Percentiles rank a stretch among this genome's conserved stretches.
Evolutionary conservation across 2,113 vertebrate species (phyloP).

Genomic region (Aphelocoma coerulescens): DNA sequence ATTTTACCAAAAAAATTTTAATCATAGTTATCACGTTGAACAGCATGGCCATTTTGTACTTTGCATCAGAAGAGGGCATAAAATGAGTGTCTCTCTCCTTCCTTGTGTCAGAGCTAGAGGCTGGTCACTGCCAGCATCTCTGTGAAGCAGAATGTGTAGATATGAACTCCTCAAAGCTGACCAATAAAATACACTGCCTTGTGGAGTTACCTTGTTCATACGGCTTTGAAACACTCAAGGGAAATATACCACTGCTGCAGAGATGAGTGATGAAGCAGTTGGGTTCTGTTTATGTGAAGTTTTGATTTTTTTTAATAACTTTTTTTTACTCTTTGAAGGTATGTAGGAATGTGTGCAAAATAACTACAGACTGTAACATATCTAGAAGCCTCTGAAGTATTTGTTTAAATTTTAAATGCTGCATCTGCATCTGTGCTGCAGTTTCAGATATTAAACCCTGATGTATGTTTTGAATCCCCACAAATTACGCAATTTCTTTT

Average conservation of each 20-base stretch:
- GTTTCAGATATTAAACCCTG: slow-evolving; percentile 6
- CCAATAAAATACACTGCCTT: background rate
- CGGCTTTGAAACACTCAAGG: background rate
- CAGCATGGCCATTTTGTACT: background rate
- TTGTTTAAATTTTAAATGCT: slow-evolving; percentile 17
- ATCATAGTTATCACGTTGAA: rapidly evolving
- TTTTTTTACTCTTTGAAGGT: background rate
- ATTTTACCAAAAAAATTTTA: background rate
- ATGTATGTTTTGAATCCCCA: slow-evolving; percentile 1
- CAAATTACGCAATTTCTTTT: slow-evolving; percentile 16
- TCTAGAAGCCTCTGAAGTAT: background rate
- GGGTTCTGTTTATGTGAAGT: background rate
- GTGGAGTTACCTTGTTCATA: background rate
- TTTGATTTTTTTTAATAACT: background rate
- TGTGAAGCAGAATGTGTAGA: background rate
- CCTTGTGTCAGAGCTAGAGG: background rate
- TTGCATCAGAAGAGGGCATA: background rate
- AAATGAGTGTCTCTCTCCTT: background rate
- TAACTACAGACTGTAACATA: background rate
- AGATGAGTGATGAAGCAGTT: background rate
- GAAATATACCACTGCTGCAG: background rate
- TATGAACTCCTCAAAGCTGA: background rate
- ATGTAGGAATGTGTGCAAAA: background rate
- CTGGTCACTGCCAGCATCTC: background rate
- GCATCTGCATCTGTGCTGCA: background rate